Evolutionary conservation across 2,113 vertebrate genomes (phyloP).

Genomic region (Dasyurus viverrinus): DNA sequence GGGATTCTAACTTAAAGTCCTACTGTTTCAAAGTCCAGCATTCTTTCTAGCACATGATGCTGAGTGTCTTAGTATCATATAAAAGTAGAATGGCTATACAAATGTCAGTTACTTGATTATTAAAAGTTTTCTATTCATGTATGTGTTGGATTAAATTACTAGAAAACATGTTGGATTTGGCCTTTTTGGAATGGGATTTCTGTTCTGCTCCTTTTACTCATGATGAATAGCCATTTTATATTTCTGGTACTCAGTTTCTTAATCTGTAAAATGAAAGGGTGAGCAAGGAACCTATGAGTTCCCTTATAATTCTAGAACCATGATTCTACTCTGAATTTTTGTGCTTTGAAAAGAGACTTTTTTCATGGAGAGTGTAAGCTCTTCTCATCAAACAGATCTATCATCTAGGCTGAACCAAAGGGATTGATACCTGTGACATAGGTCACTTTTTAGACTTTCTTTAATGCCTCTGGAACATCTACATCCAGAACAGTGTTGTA

Average conservation of each 20-base stretch:
- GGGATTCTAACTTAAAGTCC: neutral
- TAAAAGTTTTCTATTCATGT: neutral
- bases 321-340: neutral
- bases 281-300: neutral
- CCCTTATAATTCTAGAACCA: neutral
- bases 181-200: neutral
- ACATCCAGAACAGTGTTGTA: neutral
- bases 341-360: neutral
- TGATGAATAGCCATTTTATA: neutral
- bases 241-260: neutral
- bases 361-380: neutral
- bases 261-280: neutral
- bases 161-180: neutral
- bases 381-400: accelerated
- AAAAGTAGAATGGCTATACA: neutral
- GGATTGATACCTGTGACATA: accelerated
- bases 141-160: neutral
- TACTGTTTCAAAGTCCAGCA: neutral
- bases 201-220: neutral
- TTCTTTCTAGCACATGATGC: neutral
- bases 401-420: neutral
- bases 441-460: neutral
- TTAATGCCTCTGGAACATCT: neutral
- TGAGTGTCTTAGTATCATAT: neutral
- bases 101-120: neutral